Evolutionary conservation across 1,140 invertebrate genomes (phyloP).

Genomic region (Eciton burchellii): DNA sequence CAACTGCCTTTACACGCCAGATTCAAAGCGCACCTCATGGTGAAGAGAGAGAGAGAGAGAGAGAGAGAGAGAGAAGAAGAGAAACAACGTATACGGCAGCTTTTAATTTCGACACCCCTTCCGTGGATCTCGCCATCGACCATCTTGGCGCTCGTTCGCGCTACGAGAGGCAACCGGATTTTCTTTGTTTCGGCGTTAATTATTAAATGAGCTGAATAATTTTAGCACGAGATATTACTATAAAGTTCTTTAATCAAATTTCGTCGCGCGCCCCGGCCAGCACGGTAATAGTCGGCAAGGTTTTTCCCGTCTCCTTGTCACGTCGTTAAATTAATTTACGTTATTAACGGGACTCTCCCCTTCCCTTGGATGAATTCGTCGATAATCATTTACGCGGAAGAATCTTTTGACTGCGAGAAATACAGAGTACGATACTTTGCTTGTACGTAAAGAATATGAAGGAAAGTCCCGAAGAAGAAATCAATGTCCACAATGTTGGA

Average conservation of each 20-base stretch:
- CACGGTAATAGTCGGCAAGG: constrained; percentile 33
- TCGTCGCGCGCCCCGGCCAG: background rate
- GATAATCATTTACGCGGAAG: background rate
- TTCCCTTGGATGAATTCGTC: background rate
- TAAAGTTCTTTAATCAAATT: constrained; percentile 58
- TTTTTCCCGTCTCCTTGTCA: constrained; percentile 17
- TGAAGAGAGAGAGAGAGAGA: background rate
- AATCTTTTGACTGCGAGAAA: background rate
- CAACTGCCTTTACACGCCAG: constrained; percentile 47
- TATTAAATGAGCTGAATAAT: constrained; percentile 57
- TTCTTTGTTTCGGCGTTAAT: constrained; percentile 52
- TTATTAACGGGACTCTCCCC: constrained; percentile 29
- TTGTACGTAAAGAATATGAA: no score
- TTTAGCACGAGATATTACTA: constrained; percentile 35
- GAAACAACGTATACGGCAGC: constrained; percentile 45
- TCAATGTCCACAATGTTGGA: background rate
- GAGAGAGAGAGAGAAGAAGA: background rate
- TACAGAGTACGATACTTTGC: no score
- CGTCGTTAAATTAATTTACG: constrained; percentile 37
- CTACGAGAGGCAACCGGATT: constrained; percentile 43
- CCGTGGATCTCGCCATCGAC: background rate
- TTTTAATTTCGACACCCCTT: constrained; percentile 42
- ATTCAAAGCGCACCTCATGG: constrained; percentile 44
- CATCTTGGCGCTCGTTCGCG: constrained; percentile 21
- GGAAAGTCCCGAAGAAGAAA: background rate